phyloP scores from a whole-genome alignment of 2,888 invertebrate genomes.

The Enchytraeus crypticus region DNA sequence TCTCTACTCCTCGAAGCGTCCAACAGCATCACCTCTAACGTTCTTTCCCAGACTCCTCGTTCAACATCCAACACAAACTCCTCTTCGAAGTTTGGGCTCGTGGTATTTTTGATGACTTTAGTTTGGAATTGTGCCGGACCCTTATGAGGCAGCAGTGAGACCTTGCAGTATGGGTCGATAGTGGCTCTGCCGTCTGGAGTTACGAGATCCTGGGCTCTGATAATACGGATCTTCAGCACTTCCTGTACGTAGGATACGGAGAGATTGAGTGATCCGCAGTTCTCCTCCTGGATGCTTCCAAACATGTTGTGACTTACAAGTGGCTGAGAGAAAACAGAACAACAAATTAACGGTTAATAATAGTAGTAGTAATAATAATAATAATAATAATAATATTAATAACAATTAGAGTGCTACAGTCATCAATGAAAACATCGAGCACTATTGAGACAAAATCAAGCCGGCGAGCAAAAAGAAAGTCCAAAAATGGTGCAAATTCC shows the following conservation, averaged over 20 bases:
- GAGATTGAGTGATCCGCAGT: conserved; percentile 59
- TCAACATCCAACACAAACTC: conserved; percentile 60
- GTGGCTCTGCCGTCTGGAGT: conserved; percentile 39
- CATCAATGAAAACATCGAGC: no score
- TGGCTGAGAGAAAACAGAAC: no score
- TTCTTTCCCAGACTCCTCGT: conserved; percentile 27
- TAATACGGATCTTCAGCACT: conserved; percentile 58
- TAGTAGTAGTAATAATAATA: no score
- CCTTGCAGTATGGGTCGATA: conserved; percentile 62
- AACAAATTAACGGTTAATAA: no score
- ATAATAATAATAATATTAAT: no score
- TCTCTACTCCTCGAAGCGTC: conserved; percentile 60
- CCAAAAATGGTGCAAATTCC: no score
- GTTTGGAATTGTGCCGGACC: conserved; percentile 53
- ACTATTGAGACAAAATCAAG: no score
- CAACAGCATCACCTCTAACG: conserved; percentile 58
- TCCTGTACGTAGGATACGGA: conserved; percentile 58
- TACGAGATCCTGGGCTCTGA: conserved; percentile 56
- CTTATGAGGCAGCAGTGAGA: conserved; percentile 81
- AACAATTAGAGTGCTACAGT: no score
- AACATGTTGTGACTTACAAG: no score
- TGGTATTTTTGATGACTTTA: conserved; percentile 58
- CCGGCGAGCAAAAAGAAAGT: no score
- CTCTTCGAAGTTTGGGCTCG: conserved; percentile 62
- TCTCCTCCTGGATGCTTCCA: conserved; percentile 50